Evolutionary conservation across 2,888 invertebrate genomes (phyloP), one percentile per base, ranked within the genome.

Genomic region (Biston betularia): DNA sequence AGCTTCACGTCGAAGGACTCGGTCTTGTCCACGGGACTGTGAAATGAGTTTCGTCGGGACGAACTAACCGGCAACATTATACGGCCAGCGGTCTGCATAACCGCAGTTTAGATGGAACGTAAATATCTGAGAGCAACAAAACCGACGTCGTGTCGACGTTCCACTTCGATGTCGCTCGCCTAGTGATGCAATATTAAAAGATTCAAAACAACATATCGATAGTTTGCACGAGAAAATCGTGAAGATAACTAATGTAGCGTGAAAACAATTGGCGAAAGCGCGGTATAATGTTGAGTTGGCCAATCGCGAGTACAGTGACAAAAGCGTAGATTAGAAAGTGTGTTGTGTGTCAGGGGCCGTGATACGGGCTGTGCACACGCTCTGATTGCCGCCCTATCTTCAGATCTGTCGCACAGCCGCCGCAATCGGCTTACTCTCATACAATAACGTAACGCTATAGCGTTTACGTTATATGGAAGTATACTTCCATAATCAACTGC

Each of bases 231-330:
- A 85, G 83, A 85, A 84, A 80, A 82, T 84, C 87, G 83, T 88
- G 85, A 86, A 88, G 80, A 86, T 83, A 86, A 84, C 84, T 88
- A 91, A 89, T 92, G 87, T 84, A 87, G 87, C 90, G 89, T 92
- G 91, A 92, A 93, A 92, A 93, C 93, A 93, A 93, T 93, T 87
- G 92, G 93, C 92, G 93, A 93, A 93, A 93, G 93, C 92, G 85
- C 84, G 85, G 82, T 85, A 86, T 87, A 87, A 86, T 77, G 79
- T 81, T 83, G 85, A 88, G 88, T 88, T 90, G 87, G 85, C 89
- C 92, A 90, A 92, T 91, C 89, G 87, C 83, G 83, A 85, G 84
- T 85, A 83, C 83, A 88, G 89, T 92, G 93, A 93, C 93, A 92
- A 93, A 92, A 89, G 85, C 89, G 88, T 85, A 92, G 92, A 92